Evolutionary conservation across 1,140 invertebrate species (phyloP), one percentile per base, ranked within the genome.

Genomic region (Pristionchus pacificus): DNA sequence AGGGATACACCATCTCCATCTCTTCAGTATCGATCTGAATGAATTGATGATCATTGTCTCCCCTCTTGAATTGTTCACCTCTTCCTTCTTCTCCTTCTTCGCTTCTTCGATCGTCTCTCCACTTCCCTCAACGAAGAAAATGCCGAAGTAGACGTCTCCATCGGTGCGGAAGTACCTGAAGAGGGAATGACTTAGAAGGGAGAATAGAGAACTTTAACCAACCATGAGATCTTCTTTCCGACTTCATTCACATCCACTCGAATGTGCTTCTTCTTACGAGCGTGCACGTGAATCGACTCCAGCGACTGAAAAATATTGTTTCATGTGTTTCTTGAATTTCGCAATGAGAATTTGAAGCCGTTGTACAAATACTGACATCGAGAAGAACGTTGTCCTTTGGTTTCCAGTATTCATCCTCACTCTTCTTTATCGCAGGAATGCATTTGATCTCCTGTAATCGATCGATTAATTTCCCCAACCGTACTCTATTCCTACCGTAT

Each of bases 1-100:
- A 84, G 10, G 82, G 82, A 67, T 84, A 81, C 14, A 79, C 75
- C 82, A 81, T 81, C 62, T 82, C 80, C 25, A 75, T 24, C 19
- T n/a, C 59, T n/a, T 75, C 73, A 19, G 60, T 67, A 58, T 67
- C 65, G 38, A 49, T 6, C 38, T 49, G 38, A 65, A n/a, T n/a
- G n/a, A n/a, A n/a, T n/a, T n/a, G n/a, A n/a, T n/a, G n/a, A n/a
- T n/a, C n/a, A n/a, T n/a, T n/a, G n/a, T n/a, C n/a, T n/a, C n/a
- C n/a, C n/a, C n/a, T n/a, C n/a, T n/a, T n/a, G n/a, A n/a, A n/a
- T n/a, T n/a, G n/a, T n/a, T n/a, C n/a, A n/a, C n/a, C n/a, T n/a
- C n/a, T n/a, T n/a, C 33, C n/a, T 67, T 38, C 30, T 67, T 67
- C 65, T 67, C 65, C 29, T 63, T 3, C 31, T 76, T 55, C 0